Base-by-base conservation (phyloP, 2,797 vertebrate genomes). In the Spinus pinus region DNA sequence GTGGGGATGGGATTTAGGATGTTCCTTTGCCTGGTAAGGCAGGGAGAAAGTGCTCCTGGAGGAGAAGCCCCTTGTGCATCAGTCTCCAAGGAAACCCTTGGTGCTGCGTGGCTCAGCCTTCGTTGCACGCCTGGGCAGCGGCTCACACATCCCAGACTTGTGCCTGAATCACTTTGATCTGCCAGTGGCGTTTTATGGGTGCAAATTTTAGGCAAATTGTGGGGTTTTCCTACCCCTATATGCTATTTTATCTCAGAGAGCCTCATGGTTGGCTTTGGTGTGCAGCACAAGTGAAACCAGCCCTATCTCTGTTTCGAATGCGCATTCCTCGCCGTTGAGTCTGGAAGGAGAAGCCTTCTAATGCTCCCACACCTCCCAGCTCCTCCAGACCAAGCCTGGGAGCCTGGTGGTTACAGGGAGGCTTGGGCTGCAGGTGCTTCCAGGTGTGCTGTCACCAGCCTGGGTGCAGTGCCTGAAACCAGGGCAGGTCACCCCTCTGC, bases 21-120 rank as follows among this genome's bases (percentile, higher is more conserved):
- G 30, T 24, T 92, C 14, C 53, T 82, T 60, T 86, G 77, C 73
- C 70, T 31, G 70, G 10, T 41, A 13, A 44, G 81, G 79, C 50
- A 65, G 39, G 19, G 33, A 67, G 47, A 88, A 69, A 20, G 20
- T n/a, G 35, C 8, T 21, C 54, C 25, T 64, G 66, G 49, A 87
- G 82, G 94, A 94, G 92, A 65, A 96, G 64, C 54, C 67, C 74
- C 78, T 51, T 37, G 44, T 80, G 86, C 31, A 1, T 86, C 90
- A 87, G 89, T 91, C 79, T 94, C 91, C 93, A 96, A 82, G 94
- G 95, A 87, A 91, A 85, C 86, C 72, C 74, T 53, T 1, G 39
- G 79, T 66, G 47, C 20, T 58, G 49, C 2, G 2, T 56, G 67
- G 85, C 88, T 95, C 82, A 87, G 94, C 75, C 47, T 85, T 51